Conservation (phyloP, 2,113 vertebrate species). For the Silurus asotus region DNA sequence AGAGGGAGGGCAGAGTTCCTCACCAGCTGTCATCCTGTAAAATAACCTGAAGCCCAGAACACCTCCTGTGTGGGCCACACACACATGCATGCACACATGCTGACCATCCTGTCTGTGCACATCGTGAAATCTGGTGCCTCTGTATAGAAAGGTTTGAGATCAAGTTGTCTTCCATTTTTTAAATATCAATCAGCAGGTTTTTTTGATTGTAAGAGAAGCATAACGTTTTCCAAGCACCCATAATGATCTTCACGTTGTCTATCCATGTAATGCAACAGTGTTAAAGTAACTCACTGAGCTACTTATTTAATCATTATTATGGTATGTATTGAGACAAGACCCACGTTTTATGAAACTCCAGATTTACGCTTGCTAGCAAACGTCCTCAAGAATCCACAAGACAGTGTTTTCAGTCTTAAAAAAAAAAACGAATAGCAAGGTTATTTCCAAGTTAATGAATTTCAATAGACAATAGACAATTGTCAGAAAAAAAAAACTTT, state of each 20-base stretch:
- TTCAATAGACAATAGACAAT: conserved; percentile 1
- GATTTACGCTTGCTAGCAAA: not conserved
- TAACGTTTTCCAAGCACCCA: too few species aligned
- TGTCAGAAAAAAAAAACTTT: not conserved
- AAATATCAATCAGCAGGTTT: not conserved
- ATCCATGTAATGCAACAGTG: too few species aligned
- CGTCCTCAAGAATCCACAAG: not conserved
- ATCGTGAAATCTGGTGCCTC: not conserved
- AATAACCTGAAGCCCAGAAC: conserved; percentile 49
- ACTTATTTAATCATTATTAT: too few species aligned
- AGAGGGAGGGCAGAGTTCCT: conserved; percentile 50
- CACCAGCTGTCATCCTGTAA: conserved; percentile 60
- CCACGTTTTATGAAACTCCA: not conserved
- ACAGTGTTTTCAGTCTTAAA: not conserved
- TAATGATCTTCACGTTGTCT: too few species aligned
- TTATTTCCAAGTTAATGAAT: not conserved
- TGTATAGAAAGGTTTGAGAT: not conserved
- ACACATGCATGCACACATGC: conserved; percentile 37
- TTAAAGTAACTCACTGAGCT: too few species aligned
- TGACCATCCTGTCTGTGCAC: conserved; percentile 23
- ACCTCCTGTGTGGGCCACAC: conserved; percentile 47
- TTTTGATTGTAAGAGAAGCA: not conserved
- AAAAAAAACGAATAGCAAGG: not conserved
- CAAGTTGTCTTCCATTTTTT: not conserved
- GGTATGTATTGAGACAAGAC: too few species aligned